Evolutionary conservation across 2,888 invertebrate genomes (phyloP), one percentile per base, ranked within the genome.

Genomic region (Mycalesis mineus): DNA sequence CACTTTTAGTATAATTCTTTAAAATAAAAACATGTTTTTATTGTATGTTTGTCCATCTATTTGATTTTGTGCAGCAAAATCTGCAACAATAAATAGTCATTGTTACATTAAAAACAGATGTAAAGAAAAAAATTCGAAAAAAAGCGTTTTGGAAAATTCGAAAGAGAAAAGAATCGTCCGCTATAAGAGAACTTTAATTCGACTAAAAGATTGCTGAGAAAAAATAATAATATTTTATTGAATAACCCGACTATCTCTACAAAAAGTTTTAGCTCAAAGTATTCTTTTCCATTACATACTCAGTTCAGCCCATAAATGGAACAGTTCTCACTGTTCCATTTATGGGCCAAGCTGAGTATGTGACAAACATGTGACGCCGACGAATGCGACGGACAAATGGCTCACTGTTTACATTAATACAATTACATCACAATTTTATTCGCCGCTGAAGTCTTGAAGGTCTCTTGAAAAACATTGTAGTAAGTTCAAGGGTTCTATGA

Each of bases 291-390:
- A 52, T 17, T 51, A 40, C 29, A 29, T n/a, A n/a, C n/a, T n/a
- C n/a, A n/a, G n/a, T n/a, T n/a, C n/a, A n/a, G n/a, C n/a, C n/a
- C n/a, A n/a, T n/a, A n/a, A n/a, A n/a, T n/a, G n/a, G n/a, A n/a
- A n/a, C n/a, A n/a, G n/a, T n/a, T n/a, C 40, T 15, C 28, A 15
- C 51, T 11, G 29, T 41, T 33, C 52, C 42, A 33, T 52, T 52
- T 52, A 52, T 33, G 31, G 15, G 17, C 33, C 9, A 40, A 29
- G n/a, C 39, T 7, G 13, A 45, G 47, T 33, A 33, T 61, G 58
- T 58, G 58, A 48, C 55, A 70, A 63, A 68, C 69, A 70, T 70
- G 60, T 29, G 54, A 41, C 54, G 51, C 13, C 47, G 39, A 55
- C 55, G 59, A 41, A 48, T 55, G 55, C 58, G 52, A 44, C 36